Base-by-base conservation (phyloP, 2,113 vertebrate species). In the Melanocharis versteri region DNA sequence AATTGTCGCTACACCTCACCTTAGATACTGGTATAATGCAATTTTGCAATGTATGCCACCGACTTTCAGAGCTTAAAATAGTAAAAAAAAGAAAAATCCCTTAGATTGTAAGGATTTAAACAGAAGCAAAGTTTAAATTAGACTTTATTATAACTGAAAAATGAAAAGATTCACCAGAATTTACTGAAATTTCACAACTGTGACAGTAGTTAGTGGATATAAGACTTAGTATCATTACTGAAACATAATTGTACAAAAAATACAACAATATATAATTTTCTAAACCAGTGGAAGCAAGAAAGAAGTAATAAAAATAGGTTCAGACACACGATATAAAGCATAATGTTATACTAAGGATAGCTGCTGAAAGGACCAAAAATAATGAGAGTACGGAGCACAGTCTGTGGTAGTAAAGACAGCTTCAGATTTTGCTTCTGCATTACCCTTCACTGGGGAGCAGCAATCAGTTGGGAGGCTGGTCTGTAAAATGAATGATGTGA, bases 251-350 rank as follows among this genome's bases (percentile, higher is more conserved):
- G 62, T 57, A 45, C 9, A 72, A 86, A 48, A 93, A 90, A 65
- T n/a, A n/a, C 9, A 5, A 40, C 22, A 64, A 62, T 54, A 39
- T 20, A 58, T 39, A 68, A 91, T 89, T 89, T 64, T 2, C 39
- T 81, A 51, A 75, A 81, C 13, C 65, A 62, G 44, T 56, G n/a
- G 51, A 87, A 89, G 60, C 42, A 83, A 92, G 62, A 4, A 81
- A 92, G 26, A 93, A 72, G 16, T 70, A 92, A 64, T 62, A 78
- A 70, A 88, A 95, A 89, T 83, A 90, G 33, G 15, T 83, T 86
- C 39, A 70, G 27, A 42, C 47, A 84, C 28, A 50, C 76, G 61
- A 84, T 60, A 87, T 50, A 88, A 83, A 53, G 8, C n/a, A 40
- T 65, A 68, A 39, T 58, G 33, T 90, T 85, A 45, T 80, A 51